Evolutionary conservation across 2,113 vertebrate genomes (phyloP).

Genomic region (Aldabrachelys gigantea): DNA sequence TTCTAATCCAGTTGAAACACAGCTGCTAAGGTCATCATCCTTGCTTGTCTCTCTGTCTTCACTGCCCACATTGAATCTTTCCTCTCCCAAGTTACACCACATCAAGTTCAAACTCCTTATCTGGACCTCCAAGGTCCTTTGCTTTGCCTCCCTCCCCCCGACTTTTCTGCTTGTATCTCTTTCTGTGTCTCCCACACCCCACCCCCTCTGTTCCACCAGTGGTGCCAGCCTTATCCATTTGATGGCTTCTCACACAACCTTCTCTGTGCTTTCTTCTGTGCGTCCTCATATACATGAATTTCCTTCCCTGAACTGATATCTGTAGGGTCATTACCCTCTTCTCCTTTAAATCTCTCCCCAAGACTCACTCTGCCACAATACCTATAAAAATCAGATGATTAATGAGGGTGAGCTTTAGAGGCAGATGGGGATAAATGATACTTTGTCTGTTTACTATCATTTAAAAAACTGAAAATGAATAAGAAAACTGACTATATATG

Average conservation of each 20-base stretch:
- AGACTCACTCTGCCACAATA: not conserved
- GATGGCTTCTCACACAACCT: not conserved
- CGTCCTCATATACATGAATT: not conserved
- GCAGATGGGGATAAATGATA: not conserved
- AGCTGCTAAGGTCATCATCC: not conserved
- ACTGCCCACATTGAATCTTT: not conserved
- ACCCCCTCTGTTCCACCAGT: not conserved
- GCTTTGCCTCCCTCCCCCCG: not conserved
- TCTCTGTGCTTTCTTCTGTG: not conserved
- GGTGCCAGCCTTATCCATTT: rapidly evolving
- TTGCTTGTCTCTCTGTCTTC: not conserved
- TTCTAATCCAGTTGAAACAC: not conserved
- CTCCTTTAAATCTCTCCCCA: not conserved
- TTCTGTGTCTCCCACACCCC: not conserved
- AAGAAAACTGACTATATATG: not conserved
- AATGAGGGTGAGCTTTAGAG: not conserved
- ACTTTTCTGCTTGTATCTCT: not conserved
- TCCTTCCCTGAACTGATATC: not conserved
- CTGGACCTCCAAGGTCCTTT: not conserved
- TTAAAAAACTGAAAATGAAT: not conserved
- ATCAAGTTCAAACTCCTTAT: not conserved
- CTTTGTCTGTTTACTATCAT: not conserved
- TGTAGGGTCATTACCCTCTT: too few species aligned
- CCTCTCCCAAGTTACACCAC: not conserved
- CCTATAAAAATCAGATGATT: not conserved